Conservation (phyloP, 2,888 invertebrate species). For the Cynaeus angustus region DNA sequence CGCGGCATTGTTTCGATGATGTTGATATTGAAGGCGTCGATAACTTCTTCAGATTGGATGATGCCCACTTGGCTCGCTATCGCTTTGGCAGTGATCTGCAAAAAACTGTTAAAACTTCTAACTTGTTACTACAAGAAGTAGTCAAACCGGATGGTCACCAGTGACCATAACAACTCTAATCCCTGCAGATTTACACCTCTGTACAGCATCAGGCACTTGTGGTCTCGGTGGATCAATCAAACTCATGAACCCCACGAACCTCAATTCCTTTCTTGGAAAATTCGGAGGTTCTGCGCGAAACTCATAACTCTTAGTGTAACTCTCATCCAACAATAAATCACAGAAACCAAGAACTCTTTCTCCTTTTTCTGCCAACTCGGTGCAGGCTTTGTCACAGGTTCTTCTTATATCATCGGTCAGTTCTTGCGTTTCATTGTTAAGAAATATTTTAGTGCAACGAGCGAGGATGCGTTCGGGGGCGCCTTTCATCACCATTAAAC, state of each 20-base stretch:
- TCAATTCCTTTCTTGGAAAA: constrained; percentile 79
- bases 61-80: constrained; percentile 85
- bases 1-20: constrained; percentile 63
- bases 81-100: constrained; percentile 81
- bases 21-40: constrained; percentile 62
- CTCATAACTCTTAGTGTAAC: constrained; percentile 73
- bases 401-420: constrained; percentile 75
- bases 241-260: constrained; percentile 79
- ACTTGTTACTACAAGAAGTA: neutral
- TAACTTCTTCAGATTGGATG: constrained; percentile 71
- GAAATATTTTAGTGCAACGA: constrained; percentile 77
- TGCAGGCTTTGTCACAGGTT: constrained; percentile 80
- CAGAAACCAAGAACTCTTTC: constrained; percentile 92
- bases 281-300: constrained; percentile 80
- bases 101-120: neutral
- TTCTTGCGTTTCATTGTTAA: constrained; percentile 74
- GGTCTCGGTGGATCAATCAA: constrained; percentile 80
- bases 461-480: constrained; percentile 84
- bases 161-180: constrained; percentile 89
- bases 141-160: constrained; percentile 73
- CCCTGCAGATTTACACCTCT: constrained; percentile 83
- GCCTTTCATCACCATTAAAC: constrained; percentile 83
- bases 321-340: constrained; percentile 76
- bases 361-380: constrained; percentile 84
- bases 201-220: constrained; percentile 79